phyloP scores from a whole-genome alignment of 2,888 invertebrate genomes.

The Heliconius aoede region DNA sequence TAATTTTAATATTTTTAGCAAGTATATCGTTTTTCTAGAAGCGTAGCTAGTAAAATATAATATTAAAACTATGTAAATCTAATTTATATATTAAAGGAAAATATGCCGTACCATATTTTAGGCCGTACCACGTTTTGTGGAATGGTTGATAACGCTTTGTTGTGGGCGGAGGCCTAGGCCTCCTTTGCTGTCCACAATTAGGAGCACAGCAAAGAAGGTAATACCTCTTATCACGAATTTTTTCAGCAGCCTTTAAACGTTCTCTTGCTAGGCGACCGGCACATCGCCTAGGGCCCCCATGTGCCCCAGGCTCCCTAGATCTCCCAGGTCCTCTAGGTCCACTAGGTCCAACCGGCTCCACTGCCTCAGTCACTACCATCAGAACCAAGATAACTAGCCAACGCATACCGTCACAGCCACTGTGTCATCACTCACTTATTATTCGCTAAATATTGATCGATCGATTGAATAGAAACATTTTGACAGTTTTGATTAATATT shows the following conservation, averaged over 20 bases:
- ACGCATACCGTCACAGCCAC: conserved; percentile 58
- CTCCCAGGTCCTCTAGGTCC: conserved; percentile 31
- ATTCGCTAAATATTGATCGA: conserved; percentile 34
- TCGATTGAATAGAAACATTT: conserved; percentile 35
- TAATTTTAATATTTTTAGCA: no score
- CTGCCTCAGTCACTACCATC: conserved; percentile 53
- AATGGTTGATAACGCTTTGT: conserved; percentile 72
- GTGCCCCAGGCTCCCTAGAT: conserved; percentile 50
- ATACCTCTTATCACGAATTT: conserved; percentile 75
- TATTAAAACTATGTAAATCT: neutral
- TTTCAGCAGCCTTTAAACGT: conserved; percentile 76
- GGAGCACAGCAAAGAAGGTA: conserved; percentile 71
- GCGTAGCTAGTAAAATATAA: neutral
- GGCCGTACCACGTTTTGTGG: conserved; percentile 76
- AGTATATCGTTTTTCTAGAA: no score
- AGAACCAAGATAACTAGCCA: conserved; percentile 57
- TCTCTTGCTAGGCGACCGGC: conserved; percentile 74
- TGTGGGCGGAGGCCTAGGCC: conserved; percentile 60
- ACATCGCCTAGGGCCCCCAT: conserved; percentile 58
- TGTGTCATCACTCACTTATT: conserved; percentile 45
- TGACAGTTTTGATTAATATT: conserved; percentile 36
- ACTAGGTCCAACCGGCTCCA: conserved; percentile 51
- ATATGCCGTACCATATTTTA: conserved; percentile 68
- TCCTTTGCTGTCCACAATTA: conserved; percentile 58
- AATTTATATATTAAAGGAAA: neutral